Percentiles rank a stretch among this genome's conserved stretches.
Conservation (phyloP, 2,113 vertebrate genomes). For the Erpornis zantholeuca region DNA sequence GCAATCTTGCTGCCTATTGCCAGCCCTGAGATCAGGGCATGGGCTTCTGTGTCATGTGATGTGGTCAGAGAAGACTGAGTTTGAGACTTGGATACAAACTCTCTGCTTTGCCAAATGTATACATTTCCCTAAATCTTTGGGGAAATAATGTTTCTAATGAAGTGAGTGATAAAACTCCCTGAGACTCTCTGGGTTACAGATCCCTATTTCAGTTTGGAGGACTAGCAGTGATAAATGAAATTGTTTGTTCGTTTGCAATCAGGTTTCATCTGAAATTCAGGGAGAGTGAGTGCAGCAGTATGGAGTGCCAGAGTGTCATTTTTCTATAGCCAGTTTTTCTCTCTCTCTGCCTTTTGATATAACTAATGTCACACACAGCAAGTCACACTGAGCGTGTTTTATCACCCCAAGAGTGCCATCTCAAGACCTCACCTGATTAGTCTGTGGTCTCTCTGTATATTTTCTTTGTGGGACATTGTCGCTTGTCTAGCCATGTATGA, state of each 20-base stretch:
- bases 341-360: not conserved
- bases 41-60: accelerated
- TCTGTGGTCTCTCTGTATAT: not conserved
- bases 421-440: not conserved
- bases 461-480: not conserved
- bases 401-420: not conserved
- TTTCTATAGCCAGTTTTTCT: not conserved
- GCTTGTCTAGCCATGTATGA: not conserved
- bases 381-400: not conserved
- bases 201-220: not conserved
- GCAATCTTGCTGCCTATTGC: not conserved
- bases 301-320: not conserved
- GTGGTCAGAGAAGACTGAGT: not conserved
- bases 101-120: not conserved
- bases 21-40: not conserved
- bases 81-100: not conserved
- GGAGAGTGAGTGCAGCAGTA: not conserved
- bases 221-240: not conserved
- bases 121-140: not conserved
- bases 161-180: not conserved
- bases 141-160: not conserved
- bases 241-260: not conserved
- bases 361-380: not conserved
- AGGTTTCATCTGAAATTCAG: not conserved
- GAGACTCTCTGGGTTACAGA: not conserved